A percentile compares a stretch with the other conserved stretches of the same genome.
Evolutionary conservation across 1,140 invertebrate species (phyloP).

Genomic region (Drusus annulatus): DNA sequence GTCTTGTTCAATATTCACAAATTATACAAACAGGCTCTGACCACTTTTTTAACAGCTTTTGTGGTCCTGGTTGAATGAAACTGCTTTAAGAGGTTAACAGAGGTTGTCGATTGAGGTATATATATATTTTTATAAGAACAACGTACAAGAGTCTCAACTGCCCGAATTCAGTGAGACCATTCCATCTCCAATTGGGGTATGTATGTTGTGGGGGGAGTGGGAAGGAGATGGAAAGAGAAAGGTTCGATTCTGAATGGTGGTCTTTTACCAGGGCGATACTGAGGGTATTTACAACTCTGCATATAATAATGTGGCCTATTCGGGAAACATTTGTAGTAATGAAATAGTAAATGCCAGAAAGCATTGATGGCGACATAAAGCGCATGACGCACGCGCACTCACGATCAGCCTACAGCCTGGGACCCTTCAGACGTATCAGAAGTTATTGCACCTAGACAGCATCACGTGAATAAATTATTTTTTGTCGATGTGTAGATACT

Average conservation of each 20-base stretch:
- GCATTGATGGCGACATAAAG: conserved; percentile 21
- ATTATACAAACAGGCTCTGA: no score
- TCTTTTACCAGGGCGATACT: not conserved
- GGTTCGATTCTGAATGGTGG: not conserved
- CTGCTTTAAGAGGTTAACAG: no score
- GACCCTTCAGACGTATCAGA: conserved; percentile 2
- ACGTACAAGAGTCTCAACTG: no score
- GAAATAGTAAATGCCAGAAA: conserved; percentile 28
- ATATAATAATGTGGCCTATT: not conserved
- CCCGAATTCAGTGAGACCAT: no score
- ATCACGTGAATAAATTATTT: conserved; percentile 13
- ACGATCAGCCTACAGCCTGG: conserved; percentile 5
- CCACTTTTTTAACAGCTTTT: no score
- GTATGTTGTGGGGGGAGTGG: not conserved
- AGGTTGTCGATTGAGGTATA: no score
- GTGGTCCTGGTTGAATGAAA: no score
- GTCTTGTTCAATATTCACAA: no score
- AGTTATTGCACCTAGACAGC: conserved; percentile 14
- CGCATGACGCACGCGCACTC: conserved; percentile 17
- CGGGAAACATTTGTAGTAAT: conserved; percentile 23
- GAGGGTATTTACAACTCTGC: not conserved
- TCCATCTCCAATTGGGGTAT: no score
- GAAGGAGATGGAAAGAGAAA: no score
- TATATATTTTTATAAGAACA: no score
- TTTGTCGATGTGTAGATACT: not conserved